Conservation (phyloP, 1,140 invertebrate species). For the Hyphantria cunea region DNA sequence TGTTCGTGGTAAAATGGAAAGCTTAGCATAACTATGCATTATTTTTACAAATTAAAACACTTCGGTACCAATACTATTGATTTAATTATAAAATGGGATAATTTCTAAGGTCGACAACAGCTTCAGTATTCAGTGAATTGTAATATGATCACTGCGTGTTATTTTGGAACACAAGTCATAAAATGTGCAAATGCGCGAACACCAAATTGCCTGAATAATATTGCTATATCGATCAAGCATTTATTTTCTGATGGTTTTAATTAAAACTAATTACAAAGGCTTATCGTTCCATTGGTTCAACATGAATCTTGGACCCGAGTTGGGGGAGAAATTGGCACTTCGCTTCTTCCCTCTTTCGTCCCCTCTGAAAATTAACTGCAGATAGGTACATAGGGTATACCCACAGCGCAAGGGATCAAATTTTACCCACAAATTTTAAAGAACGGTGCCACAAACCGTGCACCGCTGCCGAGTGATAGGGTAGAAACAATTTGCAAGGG, state of each 20-base stretch:
- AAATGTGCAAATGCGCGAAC: slow-evolving; percentile 7
- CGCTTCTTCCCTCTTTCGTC: slow-evolving; percentile 55
- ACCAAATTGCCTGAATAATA: slow-evolving; percentile 11
- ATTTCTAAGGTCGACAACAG: not conserved
- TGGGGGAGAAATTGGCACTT: slow-evolving; percentile 64
- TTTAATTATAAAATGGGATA: too few species aligned
- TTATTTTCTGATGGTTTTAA: slow-evolving; percentile 52
- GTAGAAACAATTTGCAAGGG: slow-evolving; percentile 72
- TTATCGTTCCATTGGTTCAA: slow-evolving; percentile 56
- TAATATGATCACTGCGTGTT: too few species aligned
- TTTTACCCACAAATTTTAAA: slow-evolving; percentile 74
- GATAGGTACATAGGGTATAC: slow-evolving; percentile 54
- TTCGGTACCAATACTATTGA: too few species aligned
- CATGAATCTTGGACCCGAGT: slow-evolving; percentile 51
- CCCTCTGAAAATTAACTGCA: slow-evolving; percentile 79
- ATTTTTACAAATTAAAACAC: too few species aligned
- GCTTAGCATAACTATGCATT: too few species aligned
- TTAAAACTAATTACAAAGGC: slow-evolving; percentile 71
- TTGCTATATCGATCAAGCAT: slow-evolving; percentile 25
- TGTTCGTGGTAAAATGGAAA: too few species aligned
- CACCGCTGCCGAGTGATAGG: slow-evolving; percentile 55
- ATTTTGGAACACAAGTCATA: not conserved
- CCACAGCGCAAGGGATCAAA: slow-evolving; percentile 49
- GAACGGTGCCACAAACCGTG: slow-evolving; percentile 44
- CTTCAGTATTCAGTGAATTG: slow-evolving; percentile 19